phyloP scores from a whole-genome alignment of 2,888 invertebrate genomes.

The Drosophila eohydei region DNA sequence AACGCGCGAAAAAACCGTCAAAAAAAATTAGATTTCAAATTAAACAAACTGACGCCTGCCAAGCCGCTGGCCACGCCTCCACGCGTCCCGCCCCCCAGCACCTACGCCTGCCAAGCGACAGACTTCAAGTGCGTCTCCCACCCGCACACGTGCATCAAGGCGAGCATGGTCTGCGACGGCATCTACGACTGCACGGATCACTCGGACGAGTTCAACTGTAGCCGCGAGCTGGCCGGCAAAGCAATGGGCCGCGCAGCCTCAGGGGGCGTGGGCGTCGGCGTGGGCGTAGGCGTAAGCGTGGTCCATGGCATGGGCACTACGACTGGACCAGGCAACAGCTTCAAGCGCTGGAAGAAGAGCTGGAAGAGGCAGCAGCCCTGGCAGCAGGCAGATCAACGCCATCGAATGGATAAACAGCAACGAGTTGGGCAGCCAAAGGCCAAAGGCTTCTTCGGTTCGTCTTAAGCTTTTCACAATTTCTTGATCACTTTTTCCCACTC shows the following conservation, averaged over 20 bases:
- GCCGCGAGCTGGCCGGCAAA: conserved; percentile 58
- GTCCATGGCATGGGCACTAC: background rate
- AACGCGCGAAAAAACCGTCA: background rate
- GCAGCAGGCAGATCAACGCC: conserved; percentile 10
- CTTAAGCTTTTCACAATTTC: conserved; percentile 44
- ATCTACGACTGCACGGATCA: conserved; percentile 86
- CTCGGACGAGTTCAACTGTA: conserved; percentile 88
- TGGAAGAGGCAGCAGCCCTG: conserved; percentile 16
- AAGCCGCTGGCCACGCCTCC: conserved; percentile 42
- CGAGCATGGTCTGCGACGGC: conserved; percentile 86
- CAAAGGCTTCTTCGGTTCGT: conserved; percentile 83
- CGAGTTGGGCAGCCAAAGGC: conserved; percentile 38
- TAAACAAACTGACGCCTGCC: conserved; percentile 53
- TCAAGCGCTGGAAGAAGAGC: conserved; percentile 83
- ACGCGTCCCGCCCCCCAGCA: conserved; percentile 44
- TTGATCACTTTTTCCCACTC: conserved; percentile 25
- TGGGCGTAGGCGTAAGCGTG: background rate
- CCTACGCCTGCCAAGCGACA: conserved; percentile 79
- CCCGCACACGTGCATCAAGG: conserved; percentile 83
- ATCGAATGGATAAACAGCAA: conserved; percentile 27
- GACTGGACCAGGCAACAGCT: conserved; percentile 22
- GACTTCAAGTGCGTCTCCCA: conserved; percentile 85
- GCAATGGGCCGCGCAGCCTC: conserved; percentile 1
- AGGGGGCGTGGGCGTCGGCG: background rate
- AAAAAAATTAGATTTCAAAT: conserved; percentile 77